Evolutionary conservation across 2,888 invertebrate genomes (phyloP).

Genomic region (Netelia inedita): DNA sequence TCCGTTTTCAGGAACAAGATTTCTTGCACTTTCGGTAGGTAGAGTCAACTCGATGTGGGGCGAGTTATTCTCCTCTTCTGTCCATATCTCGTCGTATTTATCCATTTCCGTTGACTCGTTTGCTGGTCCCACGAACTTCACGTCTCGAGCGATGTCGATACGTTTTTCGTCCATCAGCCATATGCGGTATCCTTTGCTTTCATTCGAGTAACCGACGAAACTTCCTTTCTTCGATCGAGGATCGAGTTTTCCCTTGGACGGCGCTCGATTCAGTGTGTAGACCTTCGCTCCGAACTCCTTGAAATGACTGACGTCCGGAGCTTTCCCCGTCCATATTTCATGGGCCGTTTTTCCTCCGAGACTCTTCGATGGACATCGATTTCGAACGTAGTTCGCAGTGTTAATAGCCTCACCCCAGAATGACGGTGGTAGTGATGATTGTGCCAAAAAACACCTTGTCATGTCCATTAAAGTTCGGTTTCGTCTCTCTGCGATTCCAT

Average conservation of each 20-base stretch:
- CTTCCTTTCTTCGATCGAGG: conserved; percentile 37
- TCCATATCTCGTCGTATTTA: neutral
- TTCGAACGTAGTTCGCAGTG: conserved; percentile 4
- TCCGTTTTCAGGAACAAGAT: too few relatives aligned
- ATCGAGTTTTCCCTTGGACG: conserved; percentile 45
- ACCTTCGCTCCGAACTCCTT: conserved; percentile 69
- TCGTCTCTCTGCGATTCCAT: conserved; percentile 47
- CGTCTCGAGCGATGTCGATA: conserved; percentile 33
- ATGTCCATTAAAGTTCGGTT: conserved; percentile 48
- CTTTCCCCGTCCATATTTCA: conserved; percentile 59
- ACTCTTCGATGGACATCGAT: neutral
- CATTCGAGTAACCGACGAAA: conserved; percentile 45
- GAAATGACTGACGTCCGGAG: conserved; percentile 63
- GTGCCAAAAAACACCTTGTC: conserved; percentile 45
- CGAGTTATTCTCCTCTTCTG: neutral
- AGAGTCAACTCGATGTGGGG: too few relatives aligned
- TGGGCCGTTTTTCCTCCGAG: neutral
- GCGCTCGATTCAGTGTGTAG: conserved; percentile 24
- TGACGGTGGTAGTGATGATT: conserved; percentile 9
- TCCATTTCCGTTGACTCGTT: neutral
- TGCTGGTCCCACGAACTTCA: conserved; percentile 29
- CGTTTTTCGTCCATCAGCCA: conserved; percentile 41
- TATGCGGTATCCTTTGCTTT: conserved; percentile 47
- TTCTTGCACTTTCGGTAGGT: too few relatives aligned
- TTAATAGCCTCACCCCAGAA: conserved; percentile 52